A percentile compares a stretch with the other conserved stretches of the same genome.
These are phyloP conservation scores for Nemurella pictetii DNA, from an alignment of 2,888 invertebrate species.

Conservation along the genomic window DNA sequence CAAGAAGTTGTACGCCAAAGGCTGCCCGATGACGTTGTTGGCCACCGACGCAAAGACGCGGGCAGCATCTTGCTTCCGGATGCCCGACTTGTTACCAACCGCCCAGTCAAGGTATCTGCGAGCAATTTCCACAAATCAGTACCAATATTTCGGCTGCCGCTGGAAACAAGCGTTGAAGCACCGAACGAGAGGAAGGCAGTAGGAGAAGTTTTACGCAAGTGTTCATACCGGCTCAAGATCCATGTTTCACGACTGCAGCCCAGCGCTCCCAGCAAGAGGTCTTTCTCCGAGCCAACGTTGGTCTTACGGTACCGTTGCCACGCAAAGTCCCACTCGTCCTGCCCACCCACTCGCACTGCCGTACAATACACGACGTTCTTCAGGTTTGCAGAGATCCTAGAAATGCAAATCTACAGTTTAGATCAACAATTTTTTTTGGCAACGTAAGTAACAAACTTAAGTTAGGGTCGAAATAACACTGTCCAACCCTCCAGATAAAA, in stretches of 20 bases:
- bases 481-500: too few species aligned
- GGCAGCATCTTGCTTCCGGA: slow-evolving; percentile 80
- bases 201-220: too few species aligned
- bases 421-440: too few species aligned
- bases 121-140: not conserved
- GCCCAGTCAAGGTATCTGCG: slow-evolving; percentile 73
- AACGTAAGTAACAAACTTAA: too few species aligned
- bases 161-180: not conserved
- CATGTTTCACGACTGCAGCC: slow-evolving; percentile 84
- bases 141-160: not conserved
- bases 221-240: slow-evolving; percentile 73
- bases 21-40: slow-evolving; percentile 75
- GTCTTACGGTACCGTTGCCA: slow-evolving; percentile 77
- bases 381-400: slow-evolving; percentile 80
- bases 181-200: not conserved
- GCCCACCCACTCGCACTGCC: slow-evolving; percentile 79
- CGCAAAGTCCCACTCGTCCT: slow-evolving; percentile 86
- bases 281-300: slow-evolving; percentile 80
- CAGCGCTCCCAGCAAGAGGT: slow-evolving; percentile 72
- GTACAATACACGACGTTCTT: slow-evolving; percentile 85
- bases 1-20: slow-evolving; percentile 78
- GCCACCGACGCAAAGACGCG: slow-evolving; percentile 78
- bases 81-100: slow-evolving; percentile 70
- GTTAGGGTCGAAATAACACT: too few species aligned
- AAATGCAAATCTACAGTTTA: too few species aligned